A percentile compares a stretch with the other conserved stretches of the same genome.
Conservation (phyloP, 1,140 invertebrate species). For the Caerostris extrusa region DNA sequence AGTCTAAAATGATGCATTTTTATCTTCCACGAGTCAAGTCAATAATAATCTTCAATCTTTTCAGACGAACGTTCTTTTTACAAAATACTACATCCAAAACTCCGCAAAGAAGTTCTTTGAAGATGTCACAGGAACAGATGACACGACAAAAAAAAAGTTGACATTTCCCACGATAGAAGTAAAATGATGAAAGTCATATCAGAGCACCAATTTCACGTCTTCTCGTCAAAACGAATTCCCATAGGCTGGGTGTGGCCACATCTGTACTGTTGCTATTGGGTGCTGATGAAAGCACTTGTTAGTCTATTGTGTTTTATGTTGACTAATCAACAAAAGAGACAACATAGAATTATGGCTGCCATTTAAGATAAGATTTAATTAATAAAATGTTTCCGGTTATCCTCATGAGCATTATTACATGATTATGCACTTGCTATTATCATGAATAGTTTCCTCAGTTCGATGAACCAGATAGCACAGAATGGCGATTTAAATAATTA, state of each 20-base stretch:
- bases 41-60: not conserved
- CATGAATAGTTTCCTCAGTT: not conserved
- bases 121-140: not conserved
- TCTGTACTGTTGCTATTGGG: not conserved
- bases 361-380: not conserved
- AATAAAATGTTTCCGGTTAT: not conserved
- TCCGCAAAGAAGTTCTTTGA: not conserved
- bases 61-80: not conserved
- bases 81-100: not conserved
- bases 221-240: not conserved
- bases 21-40: not conserved
- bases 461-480: too few species aligned
- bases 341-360: not conserved
- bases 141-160: not conserved
- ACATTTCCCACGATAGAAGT: not conserved
- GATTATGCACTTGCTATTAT: not conserved
- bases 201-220: not conserved
- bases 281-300: not conserved
- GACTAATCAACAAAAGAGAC: not conserved
- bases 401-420: not conserved
- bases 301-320: not conserved
- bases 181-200: not conserved
- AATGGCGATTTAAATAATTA: too few species aligned
- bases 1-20: not conserved
- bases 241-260: not conserved